Evolutionary conservation across 1,140 invertebrate species (phyloP), one percentile per base, ranked within the genome.

Genomic region (Rhopalosiphum padi): DNA sequence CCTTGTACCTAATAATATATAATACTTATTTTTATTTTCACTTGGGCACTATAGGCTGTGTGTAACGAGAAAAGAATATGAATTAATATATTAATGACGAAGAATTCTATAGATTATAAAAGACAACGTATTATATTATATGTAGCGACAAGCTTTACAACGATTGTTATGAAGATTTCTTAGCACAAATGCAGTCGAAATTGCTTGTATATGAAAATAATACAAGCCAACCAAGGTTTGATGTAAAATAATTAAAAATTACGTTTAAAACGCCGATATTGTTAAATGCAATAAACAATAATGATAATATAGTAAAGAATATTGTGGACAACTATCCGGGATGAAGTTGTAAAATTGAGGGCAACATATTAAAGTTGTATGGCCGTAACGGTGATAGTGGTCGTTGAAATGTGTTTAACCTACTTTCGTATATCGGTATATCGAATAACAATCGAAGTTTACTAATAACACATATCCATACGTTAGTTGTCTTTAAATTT

Each of bases 351-450:
- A 37, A 86, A 43, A 86, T 86, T 23, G 41, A 86, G 25, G 23
- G 11, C 9, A 46, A 25, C 41, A 0, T 46, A 86, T 86, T 86
- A 43, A 86, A 43, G 9, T 86, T n/a, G 83, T 41, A 86, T 18
- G 41, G 21, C 23, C 83, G 83, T 46, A 23, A 37, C 37, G 18
- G 6, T 46, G 43, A 41, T 37, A 4, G 23, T 48, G 25, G 41
- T 30, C 85, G 43, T 23, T 46, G 86, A 35, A 88, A 88, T 88
- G 46, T 30, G 86, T 88, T 88, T 88, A 88, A 88, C 86, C 86
- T 51, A 88, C 86, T 88, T 88, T 88, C 82, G 22, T 35, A 43
- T 46, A 41, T 43, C 41, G 83, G 22, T 35, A 43, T 46, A 41
- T 43, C 41, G 83, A 41, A 43, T 30, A 51, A 51, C 86, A 88